A percentile compares a stretch with the other conserved stretches of the same genome.
These are phyloP conservation scores for Eulemur rubriventer DNA, from an alignment of 2,797 vertebrate species.

Conservation along the genomic window DNA sequence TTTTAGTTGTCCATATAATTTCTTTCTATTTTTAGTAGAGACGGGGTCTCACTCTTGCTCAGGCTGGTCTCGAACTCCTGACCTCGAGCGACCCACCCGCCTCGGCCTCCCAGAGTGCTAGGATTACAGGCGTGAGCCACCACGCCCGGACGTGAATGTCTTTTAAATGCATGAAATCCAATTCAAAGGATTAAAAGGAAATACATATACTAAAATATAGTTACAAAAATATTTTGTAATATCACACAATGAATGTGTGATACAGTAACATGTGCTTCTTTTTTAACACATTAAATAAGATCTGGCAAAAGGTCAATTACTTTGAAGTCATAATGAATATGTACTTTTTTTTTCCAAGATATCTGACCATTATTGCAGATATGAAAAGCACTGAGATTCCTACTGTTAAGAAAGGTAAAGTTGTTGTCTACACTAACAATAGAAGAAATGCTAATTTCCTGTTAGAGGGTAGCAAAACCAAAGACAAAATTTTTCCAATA, in stretches of 20 bases:
- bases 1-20: too few species aligned
- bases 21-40: too few species aligned
- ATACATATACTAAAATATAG: background rate
- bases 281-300: slow-evolving; percentile 14
- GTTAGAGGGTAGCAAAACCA: background rate
- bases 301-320: background rate
- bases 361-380: background rate
- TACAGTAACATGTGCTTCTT: background rate
- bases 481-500: slow-evolving; percentile 33
- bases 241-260: background rate
- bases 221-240: slow-evolving; percentile 27
- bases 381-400: slow-evolving; percentile 8
- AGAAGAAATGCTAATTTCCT: slow-evolving; percentile 16
- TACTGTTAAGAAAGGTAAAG: background rate
- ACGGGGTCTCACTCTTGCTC: too few species aligned
- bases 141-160: too few species aligned
- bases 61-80: too few species aligned
- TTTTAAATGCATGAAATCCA: background rate
- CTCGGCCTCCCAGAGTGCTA: too few species aligned
- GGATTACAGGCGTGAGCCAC: too few species aligned
- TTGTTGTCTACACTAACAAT: background rate
- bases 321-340: background rate
- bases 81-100: too few species aligned
- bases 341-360: background rate
- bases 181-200: background rate